phyloP scores from a whole-genome alignment of 23 tunicate species.

The Oikopleura vanhoeffeni region DNA sequence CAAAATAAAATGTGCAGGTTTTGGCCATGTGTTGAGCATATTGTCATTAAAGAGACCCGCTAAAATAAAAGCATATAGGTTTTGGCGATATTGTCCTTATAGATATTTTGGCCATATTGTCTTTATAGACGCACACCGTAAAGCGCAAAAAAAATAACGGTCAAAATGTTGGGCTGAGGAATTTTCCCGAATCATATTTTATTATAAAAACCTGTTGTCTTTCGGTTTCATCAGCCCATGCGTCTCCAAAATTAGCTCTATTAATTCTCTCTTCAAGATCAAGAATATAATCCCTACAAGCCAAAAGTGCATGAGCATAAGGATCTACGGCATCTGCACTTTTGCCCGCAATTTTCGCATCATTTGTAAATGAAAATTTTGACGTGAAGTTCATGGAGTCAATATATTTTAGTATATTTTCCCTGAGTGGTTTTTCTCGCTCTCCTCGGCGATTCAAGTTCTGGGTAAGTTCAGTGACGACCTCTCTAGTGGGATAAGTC shows the following conservation, averaged over 20 bases:
- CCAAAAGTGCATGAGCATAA: not conserved
- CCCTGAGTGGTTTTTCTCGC: not conserved
- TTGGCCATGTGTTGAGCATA: no score
- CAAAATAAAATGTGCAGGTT: no score
- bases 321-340: no score
- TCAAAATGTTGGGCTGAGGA: no score
- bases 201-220: not conserved
- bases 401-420: not conserved
- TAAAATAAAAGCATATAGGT: no score
- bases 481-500: not conserved
- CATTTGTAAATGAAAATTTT: not conserved
- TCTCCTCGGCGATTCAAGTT: not conserved
- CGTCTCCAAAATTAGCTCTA: not conserved
- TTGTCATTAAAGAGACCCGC: no score
- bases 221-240: not conserved
- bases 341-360: not conserved
- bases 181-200: no score
- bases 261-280: not conserved
- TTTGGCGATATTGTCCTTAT: no score
- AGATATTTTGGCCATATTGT: no score
- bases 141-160: no score
- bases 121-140: no score
- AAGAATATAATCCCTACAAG: not conserved
- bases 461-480: not conserved
- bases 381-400: not conserved